Conservation (phyloP, 2,888 invertebrate genomes). For the Polyploca ridens region DNA sequence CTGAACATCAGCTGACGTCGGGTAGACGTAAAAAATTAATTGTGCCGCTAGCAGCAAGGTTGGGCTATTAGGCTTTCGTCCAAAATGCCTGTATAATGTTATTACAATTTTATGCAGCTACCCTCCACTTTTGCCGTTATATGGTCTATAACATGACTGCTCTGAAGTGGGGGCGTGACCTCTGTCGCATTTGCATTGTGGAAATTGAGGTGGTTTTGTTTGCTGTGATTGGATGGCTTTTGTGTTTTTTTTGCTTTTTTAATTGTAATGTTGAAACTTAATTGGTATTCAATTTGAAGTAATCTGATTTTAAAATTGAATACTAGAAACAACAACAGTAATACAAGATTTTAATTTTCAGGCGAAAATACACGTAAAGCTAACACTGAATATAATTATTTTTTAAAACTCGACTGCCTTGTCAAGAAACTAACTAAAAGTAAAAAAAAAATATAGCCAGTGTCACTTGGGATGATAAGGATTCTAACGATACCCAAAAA, state of each 20-base stretch:
- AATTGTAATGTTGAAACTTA: too few species aligned
- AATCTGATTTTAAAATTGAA: too few species aligned
- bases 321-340: too few species aligned
- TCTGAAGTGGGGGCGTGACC: slow-evolving; percentile 13
- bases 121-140: slow-evolving; percentile 16
- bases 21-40: slow-evolving; percentile 22
- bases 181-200: slow-evolving; percentile 7
- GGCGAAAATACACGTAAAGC: too few species aligned
- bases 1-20: slow-evolving; percentile 13
- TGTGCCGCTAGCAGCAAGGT: slow-evolving; percentile 22
- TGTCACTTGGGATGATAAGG: too few species aligned
- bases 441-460: too few species aligned
- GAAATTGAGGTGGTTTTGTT: slow-evolving; percentile 9
- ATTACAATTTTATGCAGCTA: slow-evolving; percentile 39
- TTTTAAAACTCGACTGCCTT: too few species aligned
- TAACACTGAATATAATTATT: too few species aligned
- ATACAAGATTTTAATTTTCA: too few species aligned
- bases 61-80: slow-evolving; percentile 40
- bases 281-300: too few species aligned
- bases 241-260: neutral
- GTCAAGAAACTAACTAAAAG: too few species aligned
- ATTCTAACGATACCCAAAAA: too few species aligned
- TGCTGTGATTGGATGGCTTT: neutral
- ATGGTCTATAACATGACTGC: slow-evolving; percentile 20
- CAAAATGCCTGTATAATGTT: slow-evolving; percentile 45